Evolutionary conservation across 1,140 invertebrate genomes (phyloP), one percentile per base, ranked within the genome.

Genomic region (Tetramorium simillimum): DNA sequence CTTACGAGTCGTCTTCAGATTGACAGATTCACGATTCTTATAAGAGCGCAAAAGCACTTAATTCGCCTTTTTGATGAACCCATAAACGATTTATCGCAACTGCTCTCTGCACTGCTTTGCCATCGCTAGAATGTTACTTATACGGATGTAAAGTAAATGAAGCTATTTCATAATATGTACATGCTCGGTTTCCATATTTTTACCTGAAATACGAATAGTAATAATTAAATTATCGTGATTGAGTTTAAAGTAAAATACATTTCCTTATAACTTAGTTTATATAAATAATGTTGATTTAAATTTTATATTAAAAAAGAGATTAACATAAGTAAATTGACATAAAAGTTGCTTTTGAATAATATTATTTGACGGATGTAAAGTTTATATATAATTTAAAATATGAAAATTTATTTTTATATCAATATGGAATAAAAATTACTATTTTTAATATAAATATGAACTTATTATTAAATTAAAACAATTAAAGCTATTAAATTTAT

Each of bases 111-210:
- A 65, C 10, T 75, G 16, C 18, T 67, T 28, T 37, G 12, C 18
- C 18, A 51, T 5, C 40, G 49, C 18, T 37, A 62, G 28, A n/a
- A 81, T 58, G 18, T 70, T 62, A 86, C 82, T 69, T 28, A 76
- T 81, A 62, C 28, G 62, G 86, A 88, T 86, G 53, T 76, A 60
- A 85, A 60, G 65, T 77, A 77, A 89, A 85, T 77, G 72, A 69
- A 80, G 51, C 63, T 77, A 56, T 58, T 85, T 85, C 46, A 56
- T 53, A 75, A 88, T 78, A 63, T 53, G 40, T 75, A 60, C 33
- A 40, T 80, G n/a, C n/a, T 76, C 40, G 24, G n/a, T 58, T 60
- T 33, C 5, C 12, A 7, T 86, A 80, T 88, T 84, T 89, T 67
- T 65, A 58, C 56, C 40, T 69, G 33, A 85, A 33, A 33, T 80